These are phyloP conservation scores for Malurus splendens DNA, from an alignment of 2,797 vertebrate genomes.

Conservation along the genomic window DNA sequence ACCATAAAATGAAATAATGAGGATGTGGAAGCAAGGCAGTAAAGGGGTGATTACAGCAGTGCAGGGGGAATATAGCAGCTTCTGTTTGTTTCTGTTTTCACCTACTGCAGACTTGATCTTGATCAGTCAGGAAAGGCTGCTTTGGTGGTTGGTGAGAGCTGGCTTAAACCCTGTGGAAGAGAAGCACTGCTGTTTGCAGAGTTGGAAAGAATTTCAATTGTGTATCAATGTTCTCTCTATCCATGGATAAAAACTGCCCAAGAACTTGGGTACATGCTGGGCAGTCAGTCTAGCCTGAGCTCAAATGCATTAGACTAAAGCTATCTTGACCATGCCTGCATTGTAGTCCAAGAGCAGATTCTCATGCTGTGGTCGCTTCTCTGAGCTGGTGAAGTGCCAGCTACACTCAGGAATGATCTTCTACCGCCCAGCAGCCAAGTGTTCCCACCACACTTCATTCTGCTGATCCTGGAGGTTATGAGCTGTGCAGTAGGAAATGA, in stretches of 20 bases:
- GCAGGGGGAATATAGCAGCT: neutral
- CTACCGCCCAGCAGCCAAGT: neutral
- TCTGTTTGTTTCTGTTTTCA: neutral
- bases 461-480: neutral
- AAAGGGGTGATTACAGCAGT: neutral
- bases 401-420: neutral
- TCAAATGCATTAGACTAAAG: neutral
- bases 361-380: accelerated
- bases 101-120: neutral
- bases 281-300: neutral
- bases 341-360: neutral
- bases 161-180: neutral
- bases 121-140: neutral
- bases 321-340: neutral
- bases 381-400: neutral
- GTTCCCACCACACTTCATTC: neutral
- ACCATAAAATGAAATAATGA: neutral
- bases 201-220: neutral
- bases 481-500: neutral
- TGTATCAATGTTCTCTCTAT: neutral
- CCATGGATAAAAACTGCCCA: neutral
- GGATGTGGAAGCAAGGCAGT: neutral
- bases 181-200: neutral
- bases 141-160: neutral
- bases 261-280: neutral